These are phyloP conservation scores for Rhagoletis zephyria DNA, from an alignment of 1,140 invertebrate species.

Conservation along the genomic window DNA sequence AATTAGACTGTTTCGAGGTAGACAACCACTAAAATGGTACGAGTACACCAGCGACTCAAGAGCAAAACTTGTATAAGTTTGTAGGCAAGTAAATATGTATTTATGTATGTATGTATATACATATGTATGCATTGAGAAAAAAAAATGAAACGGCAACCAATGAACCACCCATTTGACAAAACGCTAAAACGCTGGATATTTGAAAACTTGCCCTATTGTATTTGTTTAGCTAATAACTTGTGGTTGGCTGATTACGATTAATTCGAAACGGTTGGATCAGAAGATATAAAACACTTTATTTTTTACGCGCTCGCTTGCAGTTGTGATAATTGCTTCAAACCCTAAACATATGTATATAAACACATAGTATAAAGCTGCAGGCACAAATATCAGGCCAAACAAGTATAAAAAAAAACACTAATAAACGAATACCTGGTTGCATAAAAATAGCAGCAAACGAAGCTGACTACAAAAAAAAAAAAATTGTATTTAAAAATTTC, in stretches of 20 bases:
- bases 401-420: too few relatives aligned
- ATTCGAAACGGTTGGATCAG: conserved; percentile 19
- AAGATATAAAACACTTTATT: conserved; percentile 24
- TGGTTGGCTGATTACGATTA: conserved; percentile 3
- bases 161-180: background rate
- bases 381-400: too few relatives aligned
- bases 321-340: conserved; percentile 19
- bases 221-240: background rate
- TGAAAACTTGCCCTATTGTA: background rate
- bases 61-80: too few relatives aligned
- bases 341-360: conserved; percentile 14
- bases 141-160: background rate
- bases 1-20: background rate
- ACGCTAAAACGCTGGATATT: background rate
- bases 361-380: background rate
- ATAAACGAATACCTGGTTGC: too few relatives aligned
- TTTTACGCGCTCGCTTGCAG: conserved; percentile 5
- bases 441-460: background rate
- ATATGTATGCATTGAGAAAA: background rate
- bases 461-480: background rate
- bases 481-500: background rate
- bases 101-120: background rate
- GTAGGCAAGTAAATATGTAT: background rate
- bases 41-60: background rate
- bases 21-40: background rate